A percentile compares a stretch with the other conserved stretches of the same genome.
phyloP scores from a whole-genome alignment of 2,113 vertebrate genomes.

The Tenebrosternarchus preto region DNA sequence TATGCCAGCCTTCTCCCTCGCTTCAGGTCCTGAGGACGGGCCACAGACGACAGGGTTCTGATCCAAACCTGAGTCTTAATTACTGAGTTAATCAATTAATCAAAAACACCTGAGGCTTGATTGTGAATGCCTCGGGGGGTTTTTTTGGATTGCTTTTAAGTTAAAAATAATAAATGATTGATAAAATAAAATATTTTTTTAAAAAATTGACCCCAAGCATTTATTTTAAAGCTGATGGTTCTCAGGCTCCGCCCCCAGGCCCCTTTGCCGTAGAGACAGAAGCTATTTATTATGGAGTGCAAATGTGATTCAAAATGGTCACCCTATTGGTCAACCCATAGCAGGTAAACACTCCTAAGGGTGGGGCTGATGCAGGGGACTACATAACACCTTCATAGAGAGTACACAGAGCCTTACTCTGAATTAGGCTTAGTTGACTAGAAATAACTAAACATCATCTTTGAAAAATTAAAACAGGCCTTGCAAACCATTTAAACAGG shows the following conservation, averaged over 20 bases:
- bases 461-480: neutral
- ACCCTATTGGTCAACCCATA: neutral
- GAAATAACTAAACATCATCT: neutral
- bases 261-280: slow-evolving; percentile 25
- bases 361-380: slow-evolving; percentile 8
- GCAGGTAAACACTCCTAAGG: slow-evolving; percentile 20
- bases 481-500: neutral
- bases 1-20: slow-evolving; percentile 37
- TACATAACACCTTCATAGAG: slow-evolving; percentile 36
- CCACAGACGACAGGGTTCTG: slow-evolving; percentile 39
- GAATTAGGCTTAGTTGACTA: neutral
- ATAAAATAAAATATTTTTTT: slow-evolving; percentile 22
- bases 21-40: slow-evolving; percentile 47
- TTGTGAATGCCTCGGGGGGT: slow-evolving; percentile 40
- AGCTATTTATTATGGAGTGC: slow-evolving; percentile 38
- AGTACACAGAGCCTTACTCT: slow-evolving; percentile 18
- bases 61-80: slow-evolving; percentile 59
- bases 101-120: slow-evolving; percentile 51
- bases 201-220: slow-evolving; percentile 7
- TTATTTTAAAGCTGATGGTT: slow-evolving; percentile 34
- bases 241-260: slow-evolving; percentile 41
- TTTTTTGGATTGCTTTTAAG: slow-evolving; percentile 51
- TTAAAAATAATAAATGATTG: slow-evolving; percentile 40
- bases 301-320: slow-evolving; percentile 43
- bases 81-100: slow-evolving; percentile 52